Conservation (phyloP, 2,113 vertebrate species). For the Nansenia antarctica region DNA sequence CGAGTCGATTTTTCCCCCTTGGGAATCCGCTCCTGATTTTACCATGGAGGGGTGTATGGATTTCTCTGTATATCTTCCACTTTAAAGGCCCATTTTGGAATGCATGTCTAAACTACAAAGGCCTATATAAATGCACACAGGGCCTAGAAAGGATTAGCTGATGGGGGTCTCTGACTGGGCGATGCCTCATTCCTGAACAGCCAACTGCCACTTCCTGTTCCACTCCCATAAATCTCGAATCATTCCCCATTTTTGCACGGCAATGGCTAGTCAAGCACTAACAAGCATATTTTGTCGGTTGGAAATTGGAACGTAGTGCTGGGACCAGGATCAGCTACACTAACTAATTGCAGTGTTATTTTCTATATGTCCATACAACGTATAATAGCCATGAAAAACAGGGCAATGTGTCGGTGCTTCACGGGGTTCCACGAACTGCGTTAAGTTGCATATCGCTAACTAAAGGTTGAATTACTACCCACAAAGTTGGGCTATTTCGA, state of each 20-base stretch:
- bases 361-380: too few relatives aligned
- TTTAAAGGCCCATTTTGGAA: constrained; percentile 11
- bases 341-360: too few relatives aligned
- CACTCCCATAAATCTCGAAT: constrained; percentile 6
- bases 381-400: too few relatives aligned
- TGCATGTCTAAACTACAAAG: constrained; percentile 8
- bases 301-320: constrained; percentile 2
- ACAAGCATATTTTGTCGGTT: not conserved
- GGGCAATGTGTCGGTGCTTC: too few relatives aligned
- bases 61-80: not conserved
- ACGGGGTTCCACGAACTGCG: not conserved
- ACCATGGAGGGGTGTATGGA: not conserved
- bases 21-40: not conserved
- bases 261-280: not conserved
- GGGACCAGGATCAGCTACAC: too few relatives aligned
- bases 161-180: not conserved
- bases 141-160: not conserved
- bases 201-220: not conserved
- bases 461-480: not conserved
- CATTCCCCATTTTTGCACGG: not conserved
- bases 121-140: constrained; percentile 2
- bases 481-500: too few relatives aligned
- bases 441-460: too few relatives aligned
- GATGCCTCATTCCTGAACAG: constrained; percentile 4
- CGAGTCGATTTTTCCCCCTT: not conserved